phyloP scores from a whole-genome alignment of 2,888 invertebrate species.

The Drosophila tripunctata region DNA sequence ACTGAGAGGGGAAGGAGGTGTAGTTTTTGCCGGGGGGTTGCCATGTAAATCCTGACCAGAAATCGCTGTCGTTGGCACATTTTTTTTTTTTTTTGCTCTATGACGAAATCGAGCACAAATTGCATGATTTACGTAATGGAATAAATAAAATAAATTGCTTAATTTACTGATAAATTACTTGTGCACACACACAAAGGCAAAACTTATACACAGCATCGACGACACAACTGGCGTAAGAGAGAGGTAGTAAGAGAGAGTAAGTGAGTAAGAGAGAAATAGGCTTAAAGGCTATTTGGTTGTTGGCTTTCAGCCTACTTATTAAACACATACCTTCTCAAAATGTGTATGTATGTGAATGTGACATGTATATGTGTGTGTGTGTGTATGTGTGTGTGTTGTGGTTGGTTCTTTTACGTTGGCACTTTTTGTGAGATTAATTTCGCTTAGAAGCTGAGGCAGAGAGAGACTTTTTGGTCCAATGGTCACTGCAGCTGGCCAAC shows the following conservation, averaged over 20 bases:
- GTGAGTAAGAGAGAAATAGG: background rate
- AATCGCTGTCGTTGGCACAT: slow-evolving; percentile 72
- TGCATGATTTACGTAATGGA: slow-evolving; percentile 82
- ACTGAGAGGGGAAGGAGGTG: background rate
- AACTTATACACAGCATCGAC: slow-evolving; percentile 26
- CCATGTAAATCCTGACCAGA: slow-evolving; percentile 75
- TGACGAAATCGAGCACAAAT: slow-evolving; percentile 79
- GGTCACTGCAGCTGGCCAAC: slow-evolving; percentile 33
- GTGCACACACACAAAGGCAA: slow-evolving; percentile 42
- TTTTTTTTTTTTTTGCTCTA: slow-evolving; percentile 52
- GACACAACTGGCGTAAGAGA: slow-evolving; percentile 12
- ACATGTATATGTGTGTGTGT: slow-evolving; percentile 11
- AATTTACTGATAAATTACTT: slow-evolving; percentile 83
- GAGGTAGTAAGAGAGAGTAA: background rate
- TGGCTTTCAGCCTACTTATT: slow-evolving; percentile 40
- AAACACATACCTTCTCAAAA: slow-evolving; percentile 37
- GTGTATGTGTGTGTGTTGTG: slow-evolving; percentile 18
- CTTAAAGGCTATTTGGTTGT: slow-evolving; percentile 13
- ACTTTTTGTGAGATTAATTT: slow-evolving; percentile 78
- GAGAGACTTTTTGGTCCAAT: slow-evolving; percentile 4
- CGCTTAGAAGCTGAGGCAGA: slow-evolving; percentile 18
- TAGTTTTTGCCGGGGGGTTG: slow-evolving; percentile 4
- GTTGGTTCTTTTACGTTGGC: slow-evolving; percentile 49
- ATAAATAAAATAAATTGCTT: slow-evolving; percentile 83
- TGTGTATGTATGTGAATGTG: slow-evolving; percentile 8